Conservation (phyloP, 2,113 vertebrate species). For the Brachirus orientalis region DNA sequence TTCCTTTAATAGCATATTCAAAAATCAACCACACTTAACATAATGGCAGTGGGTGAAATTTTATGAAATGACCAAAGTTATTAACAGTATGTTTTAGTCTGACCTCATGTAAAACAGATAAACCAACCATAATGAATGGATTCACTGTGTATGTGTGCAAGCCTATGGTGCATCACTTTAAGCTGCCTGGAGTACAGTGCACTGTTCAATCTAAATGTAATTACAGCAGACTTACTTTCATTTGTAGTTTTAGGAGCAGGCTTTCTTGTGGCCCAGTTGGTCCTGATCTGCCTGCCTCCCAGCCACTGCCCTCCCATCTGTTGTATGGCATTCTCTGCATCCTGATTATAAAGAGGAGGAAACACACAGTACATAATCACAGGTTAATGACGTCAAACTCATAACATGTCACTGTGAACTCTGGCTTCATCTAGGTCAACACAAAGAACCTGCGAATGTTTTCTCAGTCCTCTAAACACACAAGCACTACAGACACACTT, state of each 20-base stretch:
- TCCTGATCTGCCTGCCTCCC: constrained; percentile 96
- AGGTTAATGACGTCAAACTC: not conserved
- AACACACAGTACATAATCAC: not conserved
- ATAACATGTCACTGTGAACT: not conserved
- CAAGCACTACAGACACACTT: constrained; percentile 53
- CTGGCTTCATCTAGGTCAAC: no score
- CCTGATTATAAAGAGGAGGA: constrained; percentile 75
- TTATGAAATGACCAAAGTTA: no score
- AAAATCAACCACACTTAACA: no score
- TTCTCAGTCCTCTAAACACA: constrained; percentile 28
- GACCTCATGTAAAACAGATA: not conserved
- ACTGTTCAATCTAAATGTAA: not conserved
- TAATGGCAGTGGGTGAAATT: not conserved
- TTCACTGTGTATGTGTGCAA: not conserved
- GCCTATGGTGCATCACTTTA: not conserved
- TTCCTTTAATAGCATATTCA: no score
- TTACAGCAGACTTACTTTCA: constrained; percentile 84
- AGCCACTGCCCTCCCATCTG: constrained; percentile 99
- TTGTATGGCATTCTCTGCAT: constrained; percentile 96
- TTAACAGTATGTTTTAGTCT: no score
- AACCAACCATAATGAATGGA: not conserved
- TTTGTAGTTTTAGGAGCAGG: constrained; percentile 93
- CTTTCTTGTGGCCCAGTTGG: constrained; percentile 98
- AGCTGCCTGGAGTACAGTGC: not conserved
- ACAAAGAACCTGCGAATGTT: constrained; percentile 10